phyloP scores from a whole-genome alignment of 2,113 vertebrate species.

The Rhizomys pruinosus region DNA sequence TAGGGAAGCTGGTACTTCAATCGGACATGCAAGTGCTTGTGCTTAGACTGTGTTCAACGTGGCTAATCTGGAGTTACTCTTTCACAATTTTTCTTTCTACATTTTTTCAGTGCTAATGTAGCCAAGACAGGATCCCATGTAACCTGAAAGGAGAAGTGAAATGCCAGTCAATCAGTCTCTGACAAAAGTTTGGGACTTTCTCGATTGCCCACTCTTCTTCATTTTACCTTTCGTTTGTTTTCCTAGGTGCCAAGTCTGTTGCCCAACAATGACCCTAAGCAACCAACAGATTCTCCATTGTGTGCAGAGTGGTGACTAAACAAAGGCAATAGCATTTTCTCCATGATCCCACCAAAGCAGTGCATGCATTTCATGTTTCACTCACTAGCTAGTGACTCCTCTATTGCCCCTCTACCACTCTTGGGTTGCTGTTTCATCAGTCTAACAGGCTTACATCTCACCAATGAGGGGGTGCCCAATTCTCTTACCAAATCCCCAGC shows the following conservation, averaged over 20 bases:
- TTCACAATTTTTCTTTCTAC: not conserved
- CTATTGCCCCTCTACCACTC: not conserved
- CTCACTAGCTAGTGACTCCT: not conserved
- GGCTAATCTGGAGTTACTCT: not conserved
- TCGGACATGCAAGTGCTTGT: not conserved
- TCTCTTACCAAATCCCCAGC: not conserved
- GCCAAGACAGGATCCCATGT: not conserved
- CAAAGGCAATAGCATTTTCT: not conserved
- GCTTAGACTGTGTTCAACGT: not conserved
- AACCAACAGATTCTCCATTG: not conserved
- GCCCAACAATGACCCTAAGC: not conserved
- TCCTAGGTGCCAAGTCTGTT: not conserved
- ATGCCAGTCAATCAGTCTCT: not conserved
- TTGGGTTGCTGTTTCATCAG: not conserved
- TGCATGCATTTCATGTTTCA: not conserved
- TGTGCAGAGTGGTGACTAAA: not conserved
- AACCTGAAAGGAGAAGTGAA: slow-evolving; percentile 28
- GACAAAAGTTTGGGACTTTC: not conserved
- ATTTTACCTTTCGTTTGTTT: not conserved
- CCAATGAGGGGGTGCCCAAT: not conserved
- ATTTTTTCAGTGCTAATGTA: not conserved
- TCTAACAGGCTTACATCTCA: not conserved
- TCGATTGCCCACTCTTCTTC: not conserved
- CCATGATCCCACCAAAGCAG: not conserved
- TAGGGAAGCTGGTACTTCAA: not conserved